Percentiles rank a stretch among this genome's conserved stretches.
phyloP scores from a whole-genome alignment of 2,888 invertebrate genomes.

The Apomyelois bistriatella region DNA sequence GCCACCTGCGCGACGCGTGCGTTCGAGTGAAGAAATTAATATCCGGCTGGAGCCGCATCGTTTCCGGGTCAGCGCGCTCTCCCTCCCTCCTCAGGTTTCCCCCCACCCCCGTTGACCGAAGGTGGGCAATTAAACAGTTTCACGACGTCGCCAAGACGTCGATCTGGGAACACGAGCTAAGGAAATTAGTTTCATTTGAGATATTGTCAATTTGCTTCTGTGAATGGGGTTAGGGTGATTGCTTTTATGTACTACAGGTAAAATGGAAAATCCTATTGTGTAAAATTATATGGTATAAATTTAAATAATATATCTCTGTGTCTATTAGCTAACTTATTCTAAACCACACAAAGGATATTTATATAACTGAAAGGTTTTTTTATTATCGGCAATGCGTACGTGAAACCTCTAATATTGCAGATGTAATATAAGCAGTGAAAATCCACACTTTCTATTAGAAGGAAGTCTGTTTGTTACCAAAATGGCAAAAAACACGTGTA shows the following conservation, averaged over 20 bases:
- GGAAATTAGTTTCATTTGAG: slow-evolving; percentile 7
- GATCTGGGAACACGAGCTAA: slow-evolving; percentile 20
- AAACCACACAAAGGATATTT: no score
- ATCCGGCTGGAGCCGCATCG: slow-evolving; percentile 55
- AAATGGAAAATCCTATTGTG: no score
- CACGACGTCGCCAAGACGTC: slow-evolving; percentile 38
- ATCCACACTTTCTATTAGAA: no score
- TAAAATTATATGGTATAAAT: no score
- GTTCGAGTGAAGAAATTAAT: slow-evolving; percentile 60
- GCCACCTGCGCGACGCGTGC: slow-evolving; percentile 37
- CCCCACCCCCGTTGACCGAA: slow-evolving; percentile 23
- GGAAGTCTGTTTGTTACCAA: no score
- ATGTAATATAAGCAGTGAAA: no score
- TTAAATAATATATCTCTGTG: no score
- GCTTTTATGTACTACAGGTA: not conserved
- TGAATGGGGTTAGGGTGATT: not conserved
- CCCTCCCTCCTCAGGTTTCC: slow-evolving; percentile 15
- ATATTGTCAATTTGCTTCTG: slow-evolving; percentile 3
- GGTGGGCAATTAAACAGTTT: slow-evolving; percentile 55
- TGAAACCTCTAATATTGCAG: no score
- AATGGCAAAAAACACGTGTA: no score
- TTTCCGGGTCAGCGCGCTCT: slow-evolving; percentile 51
- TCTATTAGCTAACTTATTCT: no score
- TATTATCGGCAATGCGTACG: no score
- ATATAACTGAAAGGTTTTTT: no score